Evolutionary conservation across 2,113 vertebrate species (phyloP).

Genomic region (Meleagris gallopavo): DNA sequence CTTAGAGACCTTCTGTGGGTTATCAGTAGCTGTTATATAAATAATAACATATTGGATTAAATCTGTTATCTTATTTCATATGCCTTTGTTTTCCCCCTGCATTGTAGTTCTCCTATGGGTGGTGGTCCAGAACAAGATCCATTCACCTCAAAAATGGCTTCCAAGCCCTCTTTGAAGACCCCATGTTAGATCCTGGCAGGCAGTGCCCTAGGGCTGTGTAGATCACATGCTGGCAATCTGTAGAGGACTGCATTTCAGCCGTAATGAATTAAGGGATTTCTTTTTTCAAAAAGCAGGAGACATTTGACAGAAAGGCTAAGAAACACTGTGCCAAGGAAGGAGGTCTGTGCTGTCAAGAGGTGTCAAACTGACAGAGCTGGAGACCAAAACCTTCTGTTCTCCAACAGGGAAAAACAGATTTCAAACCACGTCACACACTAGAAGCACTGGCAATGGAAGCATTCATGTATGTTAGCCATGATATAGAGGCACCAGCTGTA

Average conservation of each 20-base stretch:
- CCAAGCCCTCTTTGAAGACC: background rate
- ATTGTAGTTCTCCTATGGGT: background rate
- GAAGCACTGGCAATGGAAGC: constrained; percentile 45
- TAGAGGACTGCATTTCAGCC: constrained; percentile 8
- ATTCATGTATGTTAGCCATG: constrained; percentile 25
- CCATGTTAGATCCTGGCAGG: background rate
- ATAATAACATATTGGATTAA: constrained; percentile 13
- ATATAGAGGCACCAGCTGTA: constrained; percentile 37
- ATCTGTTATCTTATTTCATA: constrained; percentile 8
- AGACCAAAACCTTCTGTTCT: constrained; percentile 67
- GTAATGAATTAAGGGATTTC: constrained; percentile 49
- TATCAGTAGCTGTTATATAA: constrained; percentile 51
- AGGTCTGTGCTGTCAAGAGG: constrained; percentile 62
- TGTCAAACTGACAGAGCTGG: constrained; percentile 59
- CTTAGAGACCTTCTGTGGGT: constrained; percentile 24
- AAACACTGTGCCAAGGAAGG: constrained; percentile 38
- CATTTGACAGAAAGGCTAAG: constrained; percentile 44
- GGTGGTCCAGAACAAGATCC: constrained; percentile 13
- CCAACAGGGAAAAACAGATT: constrained; percentile 54
- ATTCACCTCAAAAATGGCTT: constrained; percentile 11
- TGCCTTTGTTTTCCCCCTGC: background rate
- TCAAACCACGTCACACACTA: constrained; percentile 39
- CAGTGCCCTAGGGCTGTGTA: background rate
- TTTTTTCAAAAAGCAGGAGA: constrained; percentile 46
- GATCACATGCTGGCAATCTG: constrained; percentile 12